phyloP scores from a whole-genome alignment of 2,113 vertebrate species.

The Corythornis madagascariensis region DNA sequence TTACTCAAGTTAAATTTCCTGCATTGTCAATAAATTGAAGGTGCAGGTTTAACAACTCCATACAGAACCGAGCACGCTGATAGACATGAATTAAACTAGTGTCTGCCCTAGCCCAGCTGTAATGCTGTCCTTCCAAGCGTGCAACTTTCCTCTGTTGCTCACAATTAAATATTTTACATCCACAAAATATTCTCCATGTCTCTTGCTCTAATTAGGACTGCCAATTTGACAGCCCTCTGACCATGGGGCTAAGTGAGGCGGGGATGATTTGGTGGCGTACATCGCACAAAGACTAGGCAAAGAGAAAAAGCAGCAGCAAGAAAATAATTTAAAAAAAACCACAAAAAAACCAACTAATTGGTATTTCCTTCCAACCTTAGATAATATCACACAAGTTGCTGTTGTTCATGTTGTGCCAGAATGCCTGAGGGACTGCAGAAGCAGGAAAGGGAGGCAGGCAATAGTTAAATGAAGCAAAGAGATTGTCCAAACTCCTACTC shows the following conservation, averaged over 20 bases:
- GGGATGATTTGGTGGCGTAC: not conserved
- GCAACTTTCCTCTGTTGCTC: not conserved
- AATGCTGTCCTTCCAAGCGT: not conserved
- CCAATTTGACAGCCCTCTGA: not conserved
- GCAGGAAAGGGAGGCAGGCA: accelerated
- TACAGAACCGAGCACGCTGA: not conserved
- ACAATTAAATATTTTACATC: not conserved
- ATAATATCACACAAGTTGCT: not conserved
- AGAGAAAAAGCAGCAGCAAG: not conserved
- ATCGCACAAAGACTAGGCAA: not conserved
- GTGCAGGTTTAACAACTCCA: not conserved
- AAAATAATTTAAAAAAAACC: not conserved
- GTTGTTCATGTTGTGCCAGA: not conserved
- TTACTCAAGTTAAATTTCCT: not conserved
- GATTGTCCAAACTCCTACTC: not conserved
- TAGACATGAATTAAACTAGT: not conserved
- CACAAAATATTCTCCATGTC: not conserved
- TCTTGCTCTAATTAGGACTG: not conserved
- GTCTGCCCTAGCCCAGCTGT: not conserved
- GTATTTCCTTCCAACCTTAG: not conserved
- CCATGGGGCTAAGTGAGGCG: not conserved
- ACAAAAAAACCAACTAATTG: too few relatives aligned
- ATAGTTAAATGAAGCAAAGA: not conserved
- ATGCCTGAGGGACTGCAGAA: not conserved
- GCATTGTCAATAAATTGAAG: not conserved